phyloP scores from a whole-genome alignment of 2,797 vertebrate species.

The Threskiornis aethiopicus region DNA sequence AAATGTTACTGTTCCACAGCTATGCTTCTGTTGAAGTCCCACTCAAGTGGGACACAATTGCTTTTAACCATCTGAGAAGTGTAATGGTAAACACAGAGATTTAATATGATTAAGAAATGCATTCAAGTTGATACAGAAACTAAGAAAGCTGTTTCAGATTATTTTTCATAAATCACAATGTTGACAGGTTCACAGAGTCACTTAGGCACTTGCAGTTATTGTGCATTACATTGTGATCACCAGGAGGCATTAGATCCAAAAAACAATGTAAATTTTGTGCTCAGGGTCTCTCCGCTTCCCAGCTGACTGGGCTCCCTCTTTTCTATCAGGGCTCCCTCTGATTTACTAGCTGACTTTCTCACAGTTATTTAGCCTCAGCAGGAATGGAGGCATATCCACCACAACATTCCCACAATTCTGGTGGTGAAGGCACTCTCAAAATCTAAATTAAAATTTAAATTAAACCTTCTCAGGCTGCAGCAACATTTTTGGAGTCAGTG shows the following conservation, averaged over 20 bases:
- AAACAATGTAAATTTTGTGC: neutral
- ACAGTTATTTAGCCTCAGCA: neutral
- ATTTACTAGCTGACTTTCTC: neutral
- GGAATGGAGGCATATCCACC: neutral
- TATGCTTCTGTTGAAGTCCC: neutral
- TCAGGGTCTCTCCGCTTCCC: neutral
- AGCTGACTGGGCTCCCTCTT: neutral
- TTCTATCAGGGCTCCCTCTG: neutral
- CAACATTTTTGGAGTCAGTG: neutral
- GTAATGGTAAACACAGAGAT: neutral
- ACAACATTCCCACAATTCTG: neutral
- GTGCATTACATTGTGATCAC: neutral
- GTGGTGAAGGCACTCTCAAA: neutral
- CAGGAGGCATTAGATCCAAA: neutral
- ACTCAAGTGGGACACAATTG: neutral
- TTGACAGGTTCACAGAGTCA: neutral
- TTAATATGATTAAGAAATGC: neutral
- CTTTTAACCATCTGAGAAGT: neutral
- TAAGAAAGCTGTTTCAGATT: neutral
- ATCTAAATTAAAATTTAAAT: neutral
- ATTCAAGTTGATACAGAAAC: neutral
- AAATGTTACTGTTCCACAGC: neutral
- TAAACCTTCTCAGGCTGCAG: neutral
- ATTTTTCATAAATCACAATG: neutral
- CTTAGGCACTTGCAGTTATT: neutral